Evolutionary conservation across 2,113 vertebrate species (phyloP), one percentile per base, ranked within the genome.

Genomic region (Ploceus nigricollis): DNA sequence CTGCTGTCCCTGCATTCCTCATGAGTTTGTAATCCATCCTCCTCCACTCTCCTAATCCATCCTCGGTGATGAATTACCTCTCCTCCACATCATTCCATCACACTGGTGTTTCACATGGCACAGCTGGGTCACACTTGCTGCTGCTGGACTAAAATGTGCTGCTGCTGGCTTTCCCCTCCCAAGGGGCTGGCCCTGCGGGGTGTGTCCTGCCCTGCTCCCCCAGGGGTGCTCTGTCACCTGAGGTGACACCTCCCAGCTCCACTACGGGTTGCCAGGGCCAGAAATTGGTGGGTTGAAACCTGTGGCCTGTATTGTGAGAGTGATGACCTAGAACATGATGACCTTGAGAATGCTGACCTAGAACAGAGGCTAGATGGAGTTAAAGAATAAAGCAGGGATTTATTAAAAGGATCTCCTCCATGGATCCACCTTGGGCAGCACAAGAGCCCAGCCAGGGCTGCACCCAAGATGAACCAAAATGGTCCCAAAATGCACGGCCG

Each of bases 91-190:
- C 6, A 1, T 90, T 97, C 93, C 97, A 97, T 96, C 93, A 84
- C 39, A 5, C 44, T 71, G 70, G 14, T 94, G 56, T 96, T 97
- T 97, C 93, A 86, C 69, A 1, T 57, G 91, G 89, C 92, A 86
- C 97, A 97, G 96, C 97, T 97, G 97, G 53, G 89, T 28, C 42
- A 37, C 47, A 15, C 60, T 94, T 93, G 69, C 93, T 93, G 54
- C 75, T 73, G 86, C 91, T 91, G 89, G 87, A 50, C 35, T 18
- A 50, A 94, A 95, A 93, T 39, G 73, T 2, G 72, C 70, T 63
- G 1, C 86, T 96, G 85, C 94, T 39, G 78, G 39, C 37, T 82
- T 47, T 93, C 28, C 33, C 57, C 58, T 73, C 21, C 7, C 16
- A 28, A 82, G 71, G 57, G 57, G 54, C 66, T 88, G 68, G 58